Base-by-base conservation (phyloP, 2,797 vertebrate genomes). In the Avahi laniger region DNA sequence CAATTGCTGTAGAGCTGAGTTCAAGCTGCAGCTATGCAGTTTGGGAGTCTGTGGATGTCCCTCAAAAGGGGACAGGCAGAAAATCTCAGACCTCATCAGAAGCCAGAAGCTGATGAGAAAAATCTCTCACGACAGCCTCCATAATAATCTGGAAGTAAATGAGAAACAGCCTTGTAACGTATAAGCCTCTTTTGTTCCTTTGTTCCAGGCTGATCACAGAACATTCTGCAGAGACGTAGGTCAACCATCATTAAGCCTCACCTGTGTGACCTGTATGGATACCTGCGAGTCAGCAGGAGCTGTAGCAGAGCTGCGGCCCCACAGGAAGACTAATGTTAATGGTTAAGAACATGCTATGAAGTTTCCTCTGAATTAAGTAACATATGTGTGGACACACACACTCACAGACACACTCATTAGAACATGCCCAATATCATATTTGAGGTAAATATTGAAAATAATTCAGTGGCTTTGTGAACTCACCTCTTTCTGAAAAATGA, bases 201-300 rank as follows among this genome's bases (percentile, higher is more conserved):
- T 18, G 10, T 5, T 63, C 54, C 1, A 41, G 10, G 7, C 3
- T 1, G 0, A 17, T n/a, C 50, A 61, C 4, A 14, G 4, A 20
- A 0, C 11, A 50, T 30, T 50, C 14, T 24, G 11, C 4, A 28
- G 30, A 26, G 2, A 10, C 15, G 9, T 38, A 59, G 6, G 1
- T 20, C 24, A 20, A 0, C 4, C 43, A 7, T 38, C 35, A 9
- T 14, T 33, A 41, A 85, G 26, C 5, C 13, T 50, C 35, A 7
- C 52, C 30, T 48, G 1, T 1, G 7, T 48, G 17, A 2, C 15
- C n/a, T 75, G 5, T 28, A 0, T 33, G 9, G 1, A 14, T 3
- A 7, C 0, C 0, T 11, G 17, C 13, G 61, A 22, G 11, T 24
- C 26, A 24, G 24, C 1, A 2, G 46, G 3, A 15, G 30, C 28